Percentiles rank a stretch among this genome's conserved stretches.
Evolutionary conservation across 64 coral and sea anemone species (phyloP).

Genomic region (Hydrozoanthus tunicans): DNA sequence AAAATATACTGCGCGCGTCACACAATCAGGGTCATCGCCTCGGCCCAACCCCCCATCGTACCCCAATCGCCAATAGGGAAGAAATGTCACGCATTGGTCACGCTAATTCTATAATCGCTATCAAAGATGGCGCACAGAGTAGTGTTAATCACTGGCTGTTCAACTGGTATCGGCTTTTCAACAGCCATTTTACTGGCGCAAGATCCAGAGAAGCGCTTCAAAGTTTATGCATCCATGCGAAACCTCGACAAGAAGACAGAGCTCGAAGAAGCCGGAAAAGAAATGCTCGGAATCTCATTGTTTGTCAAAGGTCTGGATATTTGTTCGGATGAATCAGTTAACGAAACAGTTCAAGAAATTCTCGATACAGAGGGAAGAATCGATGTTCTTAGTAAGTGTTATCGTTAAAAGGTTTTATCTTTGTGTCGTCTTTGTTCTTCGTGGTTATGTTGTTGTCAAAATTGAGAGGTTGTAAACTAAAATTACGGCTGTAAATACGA

Average conservation of each 20-base stretch:
- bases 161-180: slow-evolving; percentile 69
- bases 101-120: not conserved
- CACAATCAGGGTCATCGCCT: too few species aligned
- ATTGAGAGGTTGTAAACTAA: not conserved
- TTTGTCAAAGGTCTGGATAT: slow-evolving; percentile 73
- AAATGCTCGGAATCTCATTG: slow-evolving; percentile 63
- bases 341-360: slow-evolving; percentile 46
- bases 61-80: too few species aligned
- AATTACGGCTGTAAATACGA: not conserved
- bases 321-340: slow-evolving; percentile 73
- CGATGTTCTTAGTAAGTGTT: slow-evolving; percentile 57
- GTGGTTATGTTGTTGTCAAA: not conserved
- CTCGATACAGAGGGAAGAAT: slow-evolving; percentile 58
- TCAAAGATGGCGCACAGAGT: slow-evolving; percentile 56
- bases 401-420: not conserved
- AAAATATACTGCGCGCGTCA: too few species aligned
- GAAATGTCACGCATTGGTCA: slow-evolving; percentile 3
- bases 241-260: slow-evolving; percentile 80
- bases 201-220: slow-evolving; percentile 81
- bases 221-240: slow-evolving; percentile 90
- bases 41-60: too few species aligned
- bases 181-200: slow-evolving; percentile 65
- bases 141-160: slow-evolving; percentile 71
- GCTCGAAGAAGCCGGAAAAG: slow-evolving; percentile 65
- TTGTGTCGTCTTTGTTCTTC: not conserved